A percentile compares a stretch with the other conserved stretches of the same genome.
Evolutionary conservation across 2,113 vertebrate genomes (phyloP).

Genomic region (Vulpes vulpes): DNA sequence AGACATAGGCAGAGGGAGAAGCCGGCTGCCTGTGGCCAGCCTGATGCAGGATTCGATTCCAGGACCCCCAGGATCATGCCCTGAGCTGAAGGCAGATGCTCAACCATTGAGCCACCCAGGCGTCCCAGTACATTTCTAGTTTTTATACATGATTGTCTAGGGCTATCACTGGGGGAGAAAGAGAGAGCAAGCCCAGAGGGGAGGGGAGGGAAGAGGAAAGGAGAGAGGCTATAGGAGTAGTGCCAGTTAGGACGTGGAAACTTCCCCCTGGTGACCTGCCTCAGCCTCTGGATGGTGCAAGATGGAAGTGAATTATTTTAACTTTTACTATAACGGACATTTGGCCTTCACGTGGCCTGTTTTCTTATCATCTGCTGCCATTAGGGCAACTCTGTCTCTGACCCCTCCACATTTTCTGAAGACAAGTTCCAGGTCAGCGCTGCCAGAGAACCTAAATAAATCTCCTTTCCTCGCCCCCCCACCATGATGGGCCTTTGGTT

Average conservation of each 20-base stretch:
- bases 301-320: background rate
- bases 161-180: background rate
- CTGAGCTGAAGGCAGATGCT: no score
- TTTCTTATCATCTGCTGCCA: background rate
- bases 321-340: no score
- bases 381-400: background rate
- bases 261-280: background rate
- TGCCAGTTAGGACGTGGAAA: background rate
- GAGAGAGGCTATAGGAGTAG: background rate
- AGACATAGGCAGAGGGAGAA: no score
- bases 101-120: no score
- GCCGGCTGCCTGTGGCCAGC: no score
- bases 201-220: background rate
- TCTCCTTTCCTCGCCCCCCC: background rate
- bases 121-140: background rate
- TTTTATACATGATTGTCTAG: background rate
- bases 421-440: background rate
- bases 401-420: background rate
- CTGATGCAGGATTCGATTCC: no score
- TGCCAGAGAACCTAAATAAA: background rate
- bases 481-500: background rate
- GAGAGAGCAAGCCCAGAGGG: background rate
- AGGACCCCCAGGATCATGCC: no score
- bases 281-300: background rate
- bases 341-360: background rate